Base-by-base conservation (phyloP, 2,797 vertebrate genomes). In the Sebastiscus tertius region DNA sequence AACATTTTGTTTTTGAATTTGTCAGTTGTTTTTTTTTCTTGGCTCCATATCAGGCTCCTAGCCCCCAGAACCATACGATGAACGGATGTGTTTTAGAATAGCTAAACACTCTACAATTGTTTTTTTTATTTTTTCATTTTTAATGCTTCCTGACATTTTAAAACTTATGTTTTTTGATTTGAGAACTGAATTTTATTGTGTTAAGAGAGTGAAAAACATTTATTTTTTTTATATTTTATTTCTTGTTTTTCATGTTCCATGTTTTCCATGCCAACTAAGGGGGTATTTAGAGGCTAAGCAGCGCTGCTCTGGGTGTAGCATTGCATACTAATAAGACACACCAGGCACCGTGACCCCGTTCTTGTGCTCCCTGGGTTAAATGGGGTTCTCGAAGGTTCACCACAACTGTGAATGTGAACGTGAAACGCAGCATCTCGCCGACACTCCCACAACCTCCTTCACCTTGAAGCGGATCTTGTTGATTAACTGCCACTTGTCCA, bases 261-360 rank as follows among this genome's bases (percentile, higher is more conserved):
- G 56, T 82, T 86, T 81, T 80, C 34, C 27, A 88, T 86, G 85
- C 88, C 88, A 91, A 80, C 86, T 87, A 75, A 46, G 72, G 73
- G 73, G 80, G 81, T 65, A 68, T 93, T 83, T 82, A 18, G 62
- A 77, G 82, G 84, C 55, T 67, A 59, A 72, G 80, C 75, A 79
- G 85, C 68, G 14, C 77, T 78, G 87, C 81, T 83, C 34, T 78
- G 64, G 60, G 26, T 67, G 11, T 8, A 82, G 70, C 62, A 36
- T 58, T 66, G 85, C 66, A 87, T 80, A 42, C 56, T 60, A 74
- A 81, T 77, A 0, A 49, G 70, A 78, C 76, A 52, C 27, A 73
- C 11, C 26, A 56, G 64, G 72, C 11, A 11, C 52, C 33, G 2
- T 9, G 52, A 71, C 73, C 66, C 77, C 16, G 26, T 69, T 71